Percentiles rank a stretch among this genome's conserved stretches.
Conservation (phyloP, 37 sponge, comb jelly and placozoan species). For the Mnemiopsis leidyi region DNA sequence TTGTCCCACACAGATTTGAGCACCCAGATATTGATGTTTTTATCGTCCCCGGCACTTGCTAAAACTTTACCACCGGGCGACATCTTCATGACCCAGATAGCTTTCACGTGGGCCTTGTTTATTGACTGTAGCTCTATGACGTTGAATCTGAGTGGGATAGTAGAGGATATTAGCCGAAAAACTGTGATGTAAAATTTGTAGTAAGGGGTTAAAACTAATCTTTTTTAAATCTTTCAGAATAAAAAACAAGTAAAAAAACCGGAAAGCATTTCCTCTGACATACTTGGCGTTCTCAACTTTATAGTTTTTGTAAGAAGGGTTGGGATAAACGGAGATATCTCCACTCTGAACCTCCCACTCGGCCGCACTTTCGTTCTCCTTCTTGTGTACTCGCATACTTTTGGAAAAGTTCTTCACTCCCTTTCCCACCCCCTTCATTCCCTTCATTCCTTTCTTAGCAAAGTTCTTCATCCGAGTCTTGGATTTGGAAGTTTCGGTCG, state of each 20-base stretch:
- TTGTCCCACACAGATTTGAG: conserved; percentile 22
- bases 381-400: conserved; percentile 26
- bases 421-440: conserved; percentile 26
- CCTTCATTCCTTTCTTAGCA: conserved; percentile 33
- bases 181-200: too few species aligned
- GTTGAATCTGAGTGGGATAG: conserved; percentile 7
- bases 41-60: conserved; percentile 59
- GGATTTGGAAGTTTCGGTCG: not conserved
- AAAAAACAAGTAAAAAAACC: too few species aligned
- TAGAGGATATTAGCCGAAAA: too few species aligned
- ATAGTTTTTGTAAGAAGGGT: conserved; percentile 33
- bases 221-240: too few species aligned
- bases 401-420: conserved; percentile 46
- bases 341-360: conserved; percentile 42
- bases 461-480: not conserved
- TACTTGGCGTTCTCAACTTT: not conserved
- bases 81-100: conserved; percentile 56
- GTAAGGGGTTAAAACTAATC: too few species aligned
- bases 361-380: conserved; percentile 38
- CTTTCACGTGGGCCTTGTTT: conserved; percentile 45
- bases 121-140: conserved; percentile 59
- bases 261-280: too few species aligned
- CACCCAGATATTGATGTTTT: conserved; percentile 43
- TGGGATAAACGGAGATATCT: conserved; percentile 36
- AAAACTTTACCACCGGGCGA: conserved; percentile 20